Percentiles rank a stretch among this genome's conserved stretches.
phyloP scores from a whole-genome alignment of 2,113 vertebrate species.

The Pan troglodytes region NHGRI_mPanTro3-v2.1_pri NC_072401.2:39620001-39620500 shows the following conservation, averaged over 20 bases:
- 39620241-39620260: too few species aligned
- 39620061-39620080: not conserved
- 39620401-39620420: not conserved
- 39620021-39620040: not conserved
- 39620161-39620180: not conserved
- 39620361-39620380: not conserved
- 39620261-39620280: not conserved
- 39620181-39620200: not conserved
- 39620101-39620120: not conserved
- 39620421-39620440: not conserved
- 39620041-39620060: not conserved
- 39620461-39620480: not conserved
- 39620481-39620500: not conserved
- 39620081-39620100: constrained; percentile 13
- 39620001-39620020: not conserved
- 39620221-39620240: not conserved
- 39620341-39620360: not conserved
- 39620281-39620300: not conserved
- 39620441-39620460: not conserved
- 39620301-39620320: not conserved
- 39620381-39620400: not conserved
- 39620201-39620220: not conserved
- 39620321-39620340: not conserved
- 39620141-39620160: not conserved
- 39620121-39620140: not conserved